phyloP scores from a whole-genome alignment of 1,140 invertebrate genomes.

The Drosophila miranda region DNA sequence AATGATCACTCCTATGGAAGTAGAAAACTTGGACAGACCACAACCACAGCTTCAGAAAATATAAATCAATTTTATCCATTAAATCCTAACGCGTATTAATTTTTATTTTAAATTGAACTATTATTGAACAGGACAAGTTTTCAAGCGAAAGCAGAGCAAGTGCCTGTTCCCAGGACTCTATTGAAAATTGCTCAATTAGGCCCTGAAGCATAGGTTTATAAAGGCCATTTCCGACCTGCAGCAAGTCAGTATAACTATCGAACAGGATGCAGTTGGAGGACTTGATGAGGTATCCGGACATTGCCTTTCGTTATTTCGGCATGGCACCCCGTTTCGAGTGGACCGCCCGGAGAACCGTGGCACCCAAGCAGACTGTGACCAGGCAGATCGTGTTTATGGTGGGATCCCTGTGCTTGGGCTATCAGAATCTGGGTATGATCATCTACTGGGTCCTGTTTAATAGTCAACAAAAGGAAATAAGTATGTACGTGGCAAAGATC shows the following conservation, averaged over 20 bases:
- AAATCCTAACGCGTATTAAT: no score
- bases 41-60: no score
- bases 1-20: no score
- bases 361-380: neutral
- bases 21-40: no score
- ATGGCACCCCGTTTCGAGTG: constrained; percentile 39
- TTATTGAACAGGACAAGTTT: no score
- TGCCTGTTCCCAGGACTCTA: constrained; percentile 1
- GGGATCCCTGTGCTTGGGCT: constrained; percentile 41
- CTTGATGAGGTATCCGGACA: constrained; percentile 54
- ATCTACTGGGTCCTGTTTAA: constrained; percentile 35
- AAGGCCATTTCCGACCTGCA: neutral
- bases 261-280: constrained; percentile 44
- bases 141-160: neutral
- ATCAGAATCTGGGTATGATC: constrained; percentile 62
- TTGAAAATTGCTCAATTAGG: constrained; percentile 15
- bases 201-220: constrained; percentile 23
- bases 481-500: constrained; percentile 34
- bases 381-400: constrained; percentile 30
- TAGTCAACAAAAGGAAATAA: constrained; percentile 8
- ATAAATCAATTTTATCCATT: no score
- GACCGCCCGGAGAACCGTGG: constrained; percentile 7
- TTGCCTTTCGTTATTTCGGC: constrained; percentile 23
- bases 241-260: constrained; percentile 8
- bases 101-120: no score